These are phyloP conservation scores for Vicugna pacos DNA, from an alignment of 2,113 vertebrate genomes.

Conservation along the genomic window DNA sequence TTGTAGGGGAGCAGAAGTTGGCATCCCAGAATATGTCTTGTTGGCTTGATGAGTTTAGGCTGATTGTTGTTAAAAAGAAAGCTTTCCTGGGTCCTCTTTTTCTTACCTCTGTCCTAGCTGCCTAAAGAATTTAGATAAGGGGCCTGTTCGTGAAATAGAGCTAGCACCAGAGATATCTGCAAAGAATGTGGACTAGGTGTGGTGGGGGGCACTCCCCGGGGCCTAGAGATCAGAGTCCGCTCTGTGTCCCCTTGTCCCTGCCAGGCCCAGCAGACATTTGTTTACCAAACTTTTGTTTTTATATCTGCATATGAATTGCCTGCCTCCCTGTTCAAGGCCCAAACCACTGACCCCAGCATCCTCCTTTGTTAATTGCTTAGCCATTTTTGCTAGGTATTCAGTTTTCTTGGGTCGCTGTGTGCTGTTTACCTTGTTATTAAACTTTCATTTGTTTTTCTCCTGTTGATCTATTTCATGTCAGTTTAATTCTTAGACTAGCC, in stretches of 20 bases:
- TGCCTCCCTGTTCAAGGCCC: neutral
- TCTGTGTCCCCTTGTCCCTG: neutral
- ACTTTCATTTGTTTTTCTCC: neutral
- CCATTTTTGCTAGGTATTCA: neutral
- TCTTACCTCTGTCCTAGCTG: neutral
- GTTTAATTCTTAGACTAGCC: neutral
- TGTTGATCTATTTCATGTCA: neutral
- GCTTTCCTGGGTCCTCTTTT: too few species aligned
- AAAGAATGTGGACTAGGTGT: neutral
- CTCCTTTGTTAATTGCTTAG: neutral
- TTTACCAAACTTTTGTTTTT: neutral
- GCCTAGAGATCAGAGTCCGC: neutral
- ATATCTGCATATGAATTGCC: neutral
- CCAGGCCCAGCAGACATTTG: neutral
- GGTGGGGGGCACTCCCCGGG: neutral
- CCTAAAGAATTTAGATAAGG: neutral
- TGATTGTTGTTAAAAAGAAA: neutral
- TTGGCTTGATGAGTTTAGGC: neutral
- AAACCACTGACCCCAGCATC: neutral
- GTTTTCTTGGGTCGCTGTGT: neutral
- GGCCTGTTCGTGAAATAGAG: neutral
- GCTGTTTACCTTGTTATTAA: neutral
- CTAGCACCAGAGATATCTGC: neutral
- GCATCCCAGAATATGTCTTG: neutral
- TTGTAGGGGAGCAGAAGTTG: neutral